Evolutionary conservation across 1,140 invertebrate species (phyloP).

Genomic region (Platyura marginata): DNA sequence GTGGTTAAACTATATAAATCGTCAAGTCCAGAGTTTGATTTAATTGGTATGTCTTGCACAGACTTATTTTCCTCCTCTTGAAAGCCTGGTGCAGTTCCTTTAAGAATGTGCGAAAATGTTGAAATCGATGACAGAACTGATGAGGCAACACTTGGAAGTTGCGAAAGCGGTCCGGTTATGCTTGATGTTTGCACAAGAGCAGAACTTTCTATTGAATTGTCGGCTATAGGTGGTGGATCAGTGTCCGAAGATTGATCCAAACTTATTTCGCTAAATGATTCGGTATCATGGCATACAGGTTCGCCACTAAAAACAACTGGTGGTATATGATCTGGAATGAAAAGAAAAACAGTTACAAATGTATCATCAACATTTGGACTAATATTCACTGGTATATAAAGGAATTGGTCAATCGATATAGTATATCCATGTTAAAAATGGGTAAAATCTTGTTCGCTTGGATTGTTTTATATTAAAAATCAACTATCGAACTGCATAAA

Average conservation of each 20-base stretch:
- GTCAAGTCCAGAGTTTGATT: too few relatives aligned
- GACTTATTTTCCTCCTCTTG: not conserved
- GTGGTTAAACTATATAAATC: not conserved
- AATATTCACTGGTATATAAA: too few relatives aligned
- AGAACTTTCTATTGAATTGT: slow-evolving; percentile 22
- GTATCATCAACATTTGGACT: too few relatives aligned
- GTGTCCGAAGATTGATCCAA: slow-evolving; percentile 12
- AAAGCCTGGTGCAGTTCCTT: slow-evolving; percentile 6
- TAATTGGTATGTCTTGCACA: not conserved
- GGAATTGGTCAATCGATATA: too few relatives aligned
- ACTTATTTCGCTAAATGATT: slow-evolving; percentile 22
- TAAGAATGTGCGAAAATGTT: slow-evolving; percentile 32
- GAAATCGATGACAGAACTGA: slow-evolving; percentile 34
- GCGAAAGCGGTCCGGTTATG: slow-evolving; percentile 32
- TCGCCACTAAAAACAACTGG: slow-evolving; percentile 6
- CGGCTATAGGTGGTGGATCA: slow-evolving; percentile 4
- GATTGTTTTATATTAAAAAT: too few relatives aligned
- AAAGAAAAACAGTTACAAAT: slow-evolving; percentile 1
- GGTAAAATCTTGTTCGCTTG: too few relatives aligned
- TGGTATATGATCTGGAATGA: slow-evolving; percentile 16
- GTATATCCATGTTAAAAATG: too few relatives aligned
- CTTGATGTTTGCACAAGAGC: slow-evolving; percentile 25
- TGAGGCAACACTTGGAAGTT: slow-evolving; percentile 33
- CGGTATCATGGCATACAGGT: slow-evolving; percentile 12
- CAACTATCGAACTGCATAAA: too few relatives aligned